Base-by-base conservation (phyloP, 2,888 invertebrate species). In the Drosophila austrosaltans region DNA sequence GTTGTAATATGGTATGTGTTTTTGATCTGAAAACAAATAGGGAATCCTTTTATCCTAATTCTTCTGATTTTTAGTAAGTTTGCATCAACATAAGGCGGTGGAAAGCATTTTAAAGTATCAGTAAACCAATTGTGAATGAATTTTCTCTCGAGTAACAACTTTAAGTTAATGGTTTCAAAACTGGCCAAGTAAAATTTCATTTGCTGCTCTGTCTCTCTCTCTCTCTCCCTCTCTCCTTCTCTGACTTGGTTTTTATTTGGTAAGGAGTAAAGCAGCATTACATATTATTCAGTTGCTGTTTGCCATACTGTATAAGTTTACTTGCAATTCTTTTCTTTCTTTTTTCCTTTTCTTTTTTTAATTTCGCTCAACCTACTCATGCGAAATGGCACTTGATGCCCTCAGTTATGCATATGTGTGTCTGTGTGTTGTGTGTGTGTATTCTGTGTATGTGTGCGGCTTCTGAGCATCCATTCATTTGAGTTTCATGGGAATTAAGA, bases 321-420 rank as follows among this genome's bases (percentile, higher is more conserved):
- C 74, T 63, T 81, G 74, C 77, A 82, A 70, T 78, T 79, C 66
- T 66, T 69, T 76, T 83, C 22, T 25, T 48, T 30, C 6, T 30
- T 25, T 48, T 48, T 8, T 48, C 22, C 25, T 42, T 16, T 5
- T 42, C 6, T 42, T 48, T 25, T 25, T 81, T 89, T 89, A 83
- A 89, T 89, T 89, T 89, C 66, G 69, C 70, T 61, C 72, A 75
- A 89, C 72, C 87, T 81, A 83, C 75, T 78, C 84, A 89, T 79
- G 79, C 85, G 79, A 77, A 89, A 84, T 89, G 79, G 82, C 87
- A 84, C 87, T 85, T 79, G 79, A 77, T 77, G 77, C 72, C 69
- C 72, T 66, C 58, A 59, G 72, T 62, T 75, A 36, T 70, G 60
- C 44, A 53, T 40, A 39, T 58, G 36, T 36, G 25, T 56, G 53